Base-by-base conservation (phyloP, 35 echinoderm and acorn worm genomes). In the Apostichopus japonicus region DNA sequence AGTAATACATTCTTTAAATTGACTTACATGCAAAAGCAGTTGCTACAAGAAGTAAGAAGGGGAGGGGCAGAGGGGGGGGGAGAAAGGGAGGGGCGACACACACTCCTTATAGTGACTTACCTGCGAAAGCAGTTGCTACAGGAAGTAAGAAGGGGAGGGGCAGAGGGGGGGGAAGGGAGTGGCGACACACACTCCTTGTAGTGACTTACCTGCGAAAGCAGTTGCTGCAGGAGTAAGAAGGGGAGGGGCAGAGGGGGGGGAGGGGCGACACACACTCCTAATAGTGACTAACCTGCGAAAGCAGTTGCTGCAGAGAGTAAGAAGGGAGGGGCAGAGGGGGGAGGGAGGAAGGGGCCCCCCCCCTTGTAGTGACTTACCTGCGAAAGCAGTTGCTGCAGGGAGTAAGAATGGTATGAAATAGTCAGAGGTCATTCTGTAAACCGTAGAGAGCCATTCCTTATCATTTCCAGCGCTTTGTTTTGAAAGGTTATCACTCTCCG, bases 371-470 rank as follows among this genome's bases (percentile, higher is more conserved):
- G 33, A 86, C 81, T 87, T 65, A 95, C 94, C 65, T 24, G 92
- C 44, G 62, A 95, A 92, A 23, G 90, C 79, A 78, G 79, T 95
- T 3, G 94, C 73, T 56, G 90, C 90, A 13, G 94, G 94, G 54
- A 95, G 27, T 59, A 92, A 21, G 9, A 92, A 61, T 62, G 94
- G 94, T 6, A 95, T 77, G 8, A 93, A 8, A 16, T 80, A 55
- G 23, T 91, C 76, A 16, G 79, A 57, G 17, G 81, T 65, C 71
- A 86, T 77, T 23, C 65, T 61, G 56, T 71, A 77, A 21, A 92
- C 65, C 21, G 22, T 79, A 7, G 54, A 80, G 3, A 7, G 52
- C 52, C 21, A 80, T 25, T 22, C 2, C 1, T 13, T 53, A 1
- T 80, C 78, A 22, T 80, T 80, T 33, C 78, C 63, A 15, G 63